phyloP scores from a whole-genome alignment of 2,888 invertebrate genomes.

The Apamea crenata region DNA sequence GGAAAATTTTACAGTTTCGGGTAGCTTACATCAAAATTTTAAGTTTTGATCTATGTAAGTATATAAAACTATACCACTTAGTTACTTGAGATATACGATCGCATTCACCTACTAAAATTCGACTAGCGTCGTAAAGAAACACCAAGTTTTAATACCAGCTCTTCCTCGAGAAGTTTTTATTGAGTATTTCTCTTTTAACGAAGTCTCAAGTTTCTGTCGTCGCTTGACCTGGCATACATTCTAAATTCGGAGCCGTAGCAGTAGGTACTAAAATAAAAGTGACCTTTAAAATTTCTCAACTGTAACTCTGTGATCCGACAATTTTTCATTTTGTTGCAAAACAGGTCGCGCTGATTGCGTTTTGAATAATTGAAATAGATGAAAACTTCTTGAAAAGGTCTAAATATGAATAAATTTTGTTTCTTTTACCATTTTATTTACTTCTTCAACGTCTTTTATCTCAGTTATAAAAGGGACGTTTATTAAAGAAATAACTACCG shows the following conservation, averaged over 20 bases:
- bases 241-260: slow-evolving; percentile 44
- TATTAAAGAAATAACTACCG: background rate
- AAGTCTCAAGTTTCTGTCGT: slow-evolving; percentile 15
- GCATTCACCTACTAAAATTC: background rate
- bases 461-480: background rate
- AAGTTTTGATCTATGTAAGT: background rate
- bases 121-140: background rate
- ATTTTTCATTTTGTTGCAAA: slow-evolving; percentile 38
- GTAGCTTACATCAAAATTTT: background rate
- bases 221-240: slow-evolving; percentile 53
- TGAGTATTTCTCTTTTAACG: slow-evolving; percentile 35
- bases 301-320: slow-evolving; percentile 12
- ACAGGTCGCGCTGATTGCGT: slow-evolving; percentile 20
- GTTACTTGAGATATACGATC: background rate
- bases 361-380: slow-evolving; percentile 40
- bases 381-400: slow-evolving; percentile 29
- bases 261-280: slow-evolving; percentile 51
- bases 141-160: slow-evolving; percentile 5
- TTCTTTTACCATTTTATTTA: slow-evolving; percentile 12
- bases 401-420: slow-evolving; percentile 29
- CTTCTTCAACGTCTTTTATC: background rate
- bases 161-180: slow-evolving; percentile 27
- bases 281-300: slow-evolving; percentile 49
- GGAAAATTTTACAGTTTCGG: no score
- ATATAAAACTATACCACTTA: no score